Evolutionary conservation across 1,140 invertebrate genomes (phyloP).

Genomic region (Phymorhynchus buccinoides): DNA sequence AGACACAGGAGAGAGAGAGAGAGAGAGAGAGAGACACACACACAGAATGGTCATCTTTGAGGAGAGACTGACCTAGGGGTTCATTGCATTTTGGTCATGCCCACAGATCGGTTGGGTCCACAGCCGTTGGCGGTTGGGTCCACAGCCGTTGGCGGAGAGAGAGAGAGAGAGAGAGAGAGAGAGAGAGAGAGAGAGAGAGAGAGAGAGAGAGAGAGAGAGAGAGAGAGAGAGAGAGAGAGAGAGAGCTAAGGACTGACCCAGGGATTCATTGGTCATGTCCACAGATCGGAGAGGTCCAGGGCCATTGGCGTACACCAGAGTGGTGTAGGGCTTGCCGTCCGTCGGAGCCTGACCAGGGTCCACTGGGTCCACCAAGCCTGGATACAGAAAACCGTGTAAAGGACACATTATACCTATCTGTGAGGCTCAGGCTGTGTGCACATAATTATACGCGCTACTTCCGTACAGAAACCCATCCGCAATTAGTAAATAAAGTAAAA

Average conservation of each 20-base stretch:
- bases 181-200: not conserved
- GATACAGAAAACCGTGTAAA: not conserved
- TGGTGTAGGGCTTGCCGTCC: conserved; percentile 69
- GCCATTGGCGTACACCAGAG: conserved; percentile 72
- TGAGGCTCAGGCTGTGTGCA: too few relatives aligned
- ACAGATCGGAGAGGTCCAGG: conserved; percentile 69
- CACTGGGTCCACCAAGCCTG: conserved; percentile 55
- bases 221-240: not conserved
- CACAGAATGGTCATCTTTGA: not conserved
- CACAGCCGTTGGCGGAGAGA: too few relatives aligned
- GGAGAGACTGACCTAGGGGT: too few relatives aligned
- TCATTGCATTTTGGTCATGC: too few relatives aligned
- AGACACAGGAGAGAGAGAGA: not conserved
- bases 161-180: not conserved
- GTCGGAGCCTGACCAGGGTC: conserved; percentile 53
- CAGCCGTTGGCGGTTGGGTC: too few relatives aligned
- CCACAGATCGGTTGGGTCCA: too few relatives aligned
- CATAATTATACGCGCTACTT: too few relatives aligned
- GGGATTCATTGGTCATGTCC: conserved; percentile 62
- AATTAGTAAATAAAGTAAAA: too few relatives aligned
- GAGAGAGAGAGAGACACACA: not conserved
- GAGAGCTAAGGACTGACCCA: too few relatives aligned
- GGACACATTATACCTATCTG: too few relatives aligned
- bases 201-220: not conserved
- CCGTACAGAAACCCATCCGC: too few relatives aligned